Percentiles rank a stretch among this genome's conserved stretches.
Conservation (phyloP, 2,113 vertebrate genomes). For the Melanocharis versteri region DNA sequence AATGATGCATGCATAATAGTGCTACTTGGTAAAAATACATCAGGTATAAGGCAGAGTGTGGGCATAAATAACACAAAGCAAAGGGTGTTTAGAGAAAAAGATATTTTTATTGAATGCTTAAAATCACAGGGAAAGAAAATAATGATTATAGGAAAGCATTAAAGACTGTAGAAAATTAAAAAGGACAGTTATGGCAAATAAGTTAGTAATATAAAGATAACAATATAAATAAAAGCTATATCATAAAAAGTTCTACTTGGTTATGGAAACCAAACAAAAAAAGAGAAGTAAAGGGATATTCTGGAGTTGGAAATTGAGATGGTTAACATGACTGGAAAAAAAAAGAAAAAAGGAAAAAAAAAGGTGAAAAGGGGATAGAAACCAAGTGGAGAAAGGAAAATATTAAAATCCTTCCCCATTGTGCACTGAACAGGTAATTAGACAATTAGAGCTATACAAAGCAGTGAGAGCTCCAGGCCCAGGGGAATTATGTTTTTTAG, state of each 20-base stretch:
- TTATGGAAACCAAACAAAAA: background rate
- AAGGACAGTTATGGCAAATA: background rate
- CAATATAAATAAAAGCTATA: background rate
- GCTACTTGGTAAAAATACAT: background rate
- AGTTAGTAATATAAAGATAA: constrained; percentile 6
- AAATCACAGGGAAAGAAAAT: background rate
- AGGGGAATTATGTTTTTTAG: background rate
- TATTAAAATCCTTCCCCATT: background rate
- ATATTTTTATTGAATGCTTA: background rate
- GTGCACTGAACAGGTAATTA: background rate
- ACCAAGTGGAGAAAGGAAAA: background rate
- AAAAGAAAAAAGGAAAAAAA: rapidly evolving
- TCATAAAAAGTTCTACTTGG: background rate
- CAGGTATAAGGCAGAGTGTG: background rate
- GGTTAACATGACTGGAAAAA: background rate
- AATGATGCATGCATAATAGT: background rate
- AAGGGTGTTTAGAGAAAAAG: background rate
- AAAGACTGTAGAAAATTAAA: background rate
- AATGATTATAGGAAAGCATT: background rate
- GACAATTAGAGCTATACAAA: background rate
- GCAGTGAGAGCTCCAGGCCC: background rate
- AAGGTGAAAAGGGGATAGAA: background rate
- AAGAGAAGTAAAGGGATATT: background rate
- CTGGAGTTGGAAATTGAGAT: background rate
- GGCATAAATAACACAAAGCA: background rate